Percentiles rank a stretch among this genome's conserved stretches.
phyloP scores from a whole-genome alignment of 2,113 vertebrate species.

The Ceuthmochares aereus region DNA sequence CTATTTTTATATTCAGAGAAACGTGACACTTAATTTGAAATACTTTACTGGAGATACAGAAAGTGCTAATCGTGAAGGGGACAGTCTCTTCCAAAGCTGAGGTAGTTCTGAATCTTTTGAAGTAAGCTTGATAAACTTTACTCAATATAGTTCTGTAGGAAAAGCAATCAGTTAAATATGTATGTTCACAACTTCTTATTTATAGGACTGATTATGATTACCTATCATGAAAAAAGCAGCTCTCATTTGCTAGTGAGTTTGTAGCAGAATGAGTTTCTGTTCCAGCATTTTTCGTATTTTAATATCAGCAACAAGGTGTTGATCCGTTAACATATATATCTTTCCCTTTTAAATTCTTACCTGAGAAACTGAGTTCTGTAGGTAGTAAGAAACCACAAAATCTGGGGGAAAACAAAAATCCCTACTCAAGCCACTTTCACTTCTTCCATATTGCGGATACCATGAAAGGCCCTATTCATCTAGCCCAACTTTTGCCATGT shows the following conservation, averaged over 20 bases:
- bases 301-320: neutral
- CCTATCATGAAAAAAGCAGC: neutral
- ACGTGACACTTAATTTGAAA: neutral
- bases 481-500: neutral
- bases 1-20: neutral
- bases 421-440: neutral
- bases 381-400: neutral
- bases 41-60: neutral
- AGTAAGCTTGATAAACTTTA: neutral
- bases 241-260: neutral
- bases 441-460: neutral
- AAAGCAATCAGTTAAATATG: neutral
- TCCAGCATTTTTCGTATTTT: neutral
- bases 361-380: neutral
- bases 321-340: neutral
- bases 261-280: neutral
- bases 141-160: neutral
- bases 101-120: neutral
- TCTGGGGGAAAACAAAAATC: neutral
- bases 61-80: neutral
- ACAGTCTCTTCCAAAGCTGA: neutral
- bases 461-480: neutral
- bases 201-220: neutral
- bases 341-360: neutral
- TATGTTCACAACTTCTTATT: neutral